A percentile compares a stretch with the other conserved stretches of the same genome.
Evolutionary conservation across 2,888 invertebrate species (phyloP).

Genomic region (Digitonthophagus gazella): DNA sequence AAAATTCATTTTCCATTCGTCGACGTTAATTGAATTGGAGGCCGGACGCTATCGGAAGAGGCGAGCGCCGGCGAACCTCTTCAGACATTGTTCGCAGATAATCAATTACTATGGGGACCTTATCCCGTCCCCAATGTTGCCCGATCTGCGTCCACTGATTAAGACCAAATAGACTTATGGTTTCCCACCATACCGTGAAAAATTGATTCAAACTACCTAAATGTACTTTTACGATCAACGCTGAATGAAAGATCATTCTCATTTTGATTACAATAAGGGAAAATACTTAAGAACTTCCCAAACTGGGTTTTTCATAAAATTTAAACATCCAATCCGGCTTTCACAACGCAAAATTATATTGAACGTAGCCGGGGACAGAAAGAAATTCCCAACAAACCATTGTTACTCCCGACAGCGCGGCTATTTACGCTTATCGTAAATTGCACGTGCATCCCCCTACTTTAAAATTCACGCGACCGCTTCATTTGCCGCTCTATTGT

Average conservation of each 20-base stretch:
- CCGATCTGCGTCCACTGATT: no score
- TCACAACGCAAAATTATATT: neutral
- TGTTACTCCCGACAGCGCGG: neutral
- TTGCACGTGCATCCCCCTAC: neutral
- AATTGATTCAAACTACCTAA: neutral
- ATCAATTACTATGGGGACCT: conserved; percentile 8
- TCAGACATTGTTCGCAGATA: conserved; percentile 7
- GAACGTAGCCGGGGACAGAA: neutral
- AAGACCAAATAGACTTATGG: neutral
- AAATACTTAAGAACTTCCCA: neutral
- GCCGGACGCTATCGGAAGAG: conserved; percentile 11
- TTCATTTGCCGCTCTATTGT: neutral
- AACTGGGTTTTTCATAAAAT: neutral
- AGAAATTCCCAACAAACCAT: neutral
- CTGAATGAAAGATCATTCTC: neutral
- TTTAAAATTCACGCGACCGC: neutral
- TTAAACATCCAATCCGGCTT: neutral
- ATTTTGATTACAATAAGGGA: neutral
- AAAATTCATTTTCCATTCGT: conserved; percentile 11
- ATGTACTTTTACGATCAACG: neutral
- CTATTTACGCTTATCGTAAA: neutral
- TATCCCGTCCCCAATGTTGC: neutral
- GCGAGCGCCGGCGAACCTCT: neutral
- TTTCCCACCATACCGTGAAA: neutral
- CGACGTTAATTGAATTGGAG: conserved; percentile 13